Percentiles rank a stretch among this genome's conserved stretches.
These are phyloP conservation scores for Venusia cambrica DNA, from an alignment of 2,888 invertebrate species.

Conservation along the genomic window DNA sequence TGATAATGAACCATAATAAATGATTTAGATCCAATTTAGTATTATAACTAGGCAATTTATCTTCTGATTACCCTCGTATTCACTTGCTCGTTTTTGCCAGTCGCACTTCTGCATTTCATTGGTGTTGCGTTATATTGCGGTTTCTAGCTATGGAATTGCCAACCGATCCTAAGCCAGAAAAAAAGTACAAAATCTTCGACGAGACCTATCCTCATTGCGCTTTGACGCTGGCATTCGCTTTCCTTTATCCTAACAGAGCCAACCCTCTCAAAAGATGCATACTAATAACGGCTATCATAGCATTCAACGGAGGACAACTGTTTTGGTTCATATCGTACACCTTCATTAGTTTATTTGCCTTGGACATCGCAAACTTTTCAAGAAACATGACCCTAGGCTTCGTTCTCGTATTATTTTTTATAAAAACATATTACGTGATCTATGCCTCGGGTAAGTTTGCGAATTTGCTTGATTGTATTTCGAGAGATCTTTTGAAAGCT, in stretches of 20 bases:
- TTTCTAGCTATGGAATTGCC: too few relatives aligned
- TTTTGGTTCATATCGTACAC: conserved; percentile 53
- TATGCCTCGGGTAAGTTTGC: conserved; percentile 44
- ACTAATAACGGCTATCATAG: conserved; percentile 32
- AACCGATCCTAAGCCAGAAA: conserved; percentile 17
- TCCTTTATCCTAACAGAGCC: conserved; percentile 53
- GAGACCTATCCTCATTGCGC: conserved; percentile 53
- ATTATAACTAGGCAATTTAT: too few relatives aligned
- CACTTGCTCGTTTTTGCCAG: too few relatives aligned
- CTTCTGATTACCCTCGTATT: too few relatives aligned
- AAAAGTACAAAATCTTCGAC: conserved; percentile 50
- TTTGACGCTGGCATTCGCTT: conserved; percentile 49
- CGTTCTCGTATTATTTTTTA: conserved; percentile 47
- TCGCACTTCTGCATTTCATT: too few relatives aligned
- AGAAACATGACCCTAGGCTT: conserved; percentile 52
- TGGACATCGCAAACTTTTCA: conserved; percentile 52
- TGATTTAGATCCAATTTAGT: too few relatives aligned
- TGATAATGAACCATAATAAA: too few relatives aligned
- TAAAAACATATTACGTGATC: conserved; percentile 53
- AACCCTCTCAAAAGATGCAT: conserved; percentile 37
- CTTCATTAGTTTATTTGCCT: conserved; percentile 39
- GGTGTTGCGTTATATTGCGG: too few relatives aligned
- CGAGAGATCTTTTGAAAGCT: conserved; percentile 46
- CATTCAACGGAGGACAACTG: conserved; percentile 41
- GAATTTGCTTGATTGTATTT: conserved; percentile 46